phyloP scores from a whole-genome alignment of 2,797 vertebrate genomes.

The Spinus olivaceus region DNA sequence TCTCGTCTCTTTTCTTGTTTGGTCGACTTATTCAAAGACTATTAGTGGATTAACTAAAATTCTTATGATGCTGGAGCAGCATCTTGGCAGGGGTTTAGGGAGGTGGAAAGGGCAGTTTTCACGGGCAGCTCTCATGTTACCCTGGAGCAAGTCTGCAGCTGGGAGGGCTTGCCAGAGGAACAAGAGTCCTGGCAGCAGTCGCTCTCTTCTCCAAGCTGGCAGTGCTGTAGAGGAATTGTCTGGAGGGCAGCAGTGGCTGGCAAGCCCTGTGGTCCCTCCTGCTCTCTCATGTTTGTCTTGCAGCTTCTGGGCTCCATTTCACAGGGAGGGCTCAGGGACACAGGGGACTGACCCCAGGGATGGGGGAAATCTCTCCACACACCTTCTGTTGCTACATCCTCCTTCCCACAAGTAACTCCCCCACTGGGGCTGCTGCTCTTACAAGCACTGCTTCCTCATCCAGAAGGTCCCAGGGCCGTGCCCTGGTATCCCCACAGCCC shows the following conservation, averaged over 20 bases:
- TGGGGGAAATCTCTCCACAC: not conserved
- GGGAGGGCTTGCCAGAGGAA: not conserved
- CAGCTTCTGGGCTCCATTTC: slow-evolving; percentile 1
- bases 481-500: not conserved
- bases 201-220: not conserved
- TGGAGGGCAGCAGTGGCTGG: not conserved
- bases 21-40: not conserved
- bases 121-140: not conserved
- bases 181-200: not conserved
- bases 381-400: not conserved
- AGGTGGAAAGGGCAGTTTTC: not conserved
- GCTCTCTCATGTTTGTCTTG: not conserved
- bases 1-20: not conserved
- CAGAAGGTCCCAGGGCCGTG: not conserved
- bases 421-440: not conserved
- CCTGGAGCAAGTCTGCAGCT: not conserved
- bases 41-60: slow-evolving; percentile 36
- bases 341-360: not conserved
- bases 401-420: not conserved
- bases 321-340: not conserved
- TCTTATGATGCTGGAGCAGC: not conserved
- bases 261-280: not conserved
- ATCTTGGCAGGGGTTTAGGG: not conserved
- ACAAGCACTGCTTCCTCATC: not conserved
- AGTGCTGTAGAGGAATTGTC: not conserved